Base-by-base conservation (phyloP, 2,797 vertebrate genomes). In the Epinephelus awoara region DNA sequence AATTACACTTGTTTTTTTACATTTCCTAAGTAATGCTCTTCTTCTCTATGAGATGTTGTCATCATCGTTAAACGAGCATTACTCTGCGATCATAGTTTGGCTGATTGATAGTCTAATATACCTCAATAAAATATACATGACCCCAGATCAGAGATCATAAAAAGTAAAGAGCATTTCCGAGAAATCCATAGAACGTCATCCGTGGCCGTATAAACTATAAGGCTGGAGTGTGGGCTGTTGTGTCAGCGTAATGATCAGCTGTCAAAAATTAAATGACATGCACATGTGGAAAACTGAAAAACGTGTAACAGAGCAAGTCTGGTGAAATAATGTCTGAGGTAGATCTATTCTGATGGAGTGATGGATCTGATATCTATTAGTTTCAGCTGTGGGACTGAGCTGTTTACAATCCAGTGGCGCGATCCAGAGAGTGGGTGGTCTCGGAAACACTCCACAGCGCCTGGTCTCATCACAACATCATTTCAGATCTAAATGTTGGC, bases 351-450 rank as follows among this genome's bases (percentile, higher is more conserved):
- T 80, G 78, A 92, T 88, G 79, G 84, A 88, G 79, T 87, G 90
- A 91, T 86, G 75, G 76, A 86, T 90, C 69, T 82, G 86, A 91
- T 88, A 92, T 94, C 77, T 89, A 93, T 94, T 93, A 90, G 83
- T 92, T 94, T 93, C 93, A 94, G 94, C 86, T 93, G 93, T 86
- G 84, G 62, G 74, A 77, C 58, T 7, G 74, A 89, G 80, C 82
- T 93, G 92, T 93, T 94, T 93, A 91, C 85, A 88, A 91, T 90
- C 75, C 82, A 85, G 86, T 87, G 91, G 89, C 52, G 78, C 23
- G 86, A 83, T 91, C 88, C 87, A 82, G 82, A 81, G 77, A 89
- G 91, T 94, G 94, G 94, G 94, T 94, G 94, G 94, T 95, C 94
- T 89, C 55, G 17, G 34, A 81, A 85, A 83, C 77, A 72, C 79